Evolutionary conservation across 2,888 invertebrate genomes (phyloP).

Genomic region (Pteria penguin): DNA sequence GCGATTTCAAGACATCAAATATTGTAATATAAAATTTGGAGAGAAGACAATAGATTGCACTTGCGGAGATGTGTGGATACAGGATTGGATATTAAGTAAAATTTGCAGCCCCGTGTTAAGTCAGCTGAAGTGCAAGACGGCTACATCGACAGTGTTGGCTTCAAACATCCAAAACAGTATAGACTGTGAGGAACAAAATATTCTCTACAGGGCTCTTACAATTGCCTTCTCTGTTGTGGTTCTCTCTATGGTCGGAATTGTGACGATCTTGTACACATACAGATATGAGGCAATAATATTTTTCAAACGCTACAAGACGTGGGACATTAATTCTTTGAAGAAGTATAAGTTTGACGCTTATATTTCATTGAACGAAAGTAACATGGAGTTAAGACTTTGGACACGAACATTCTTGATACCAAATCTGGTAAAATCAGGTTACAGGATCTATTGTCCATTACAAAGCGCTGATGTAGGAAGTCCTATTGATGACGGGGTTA

Average conservation of each 20-base stretch:
- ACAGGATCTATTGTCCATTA: constrained; percentile 18
- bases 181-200: background rate
- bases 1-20: constrained; percentile 1
- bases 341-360: constrained; percentile 12
- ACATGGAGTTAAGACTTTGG: background rate
- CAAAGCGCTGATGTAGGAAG: background rate
- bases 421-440: background rate
- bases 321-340: background rate
- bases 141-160: background rate
- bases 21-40: background rate
- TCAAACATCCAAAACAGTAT: background rate
- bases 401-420: background rate
- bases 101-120: background rate
- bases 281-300: background rate
- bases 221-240: background rate
- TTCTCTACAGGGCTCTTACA: background rate
- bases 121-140: background rate
- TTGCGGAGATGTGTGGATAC: constrained; percentile 7
- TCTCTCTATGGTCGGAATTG: background rate
- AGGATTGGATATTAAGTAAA: background rate
- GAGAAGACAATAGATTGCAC: background rate
- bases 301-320: background rate
- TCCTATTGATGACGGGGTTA: constrained; percentile 1
- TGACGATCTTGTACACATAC: background rate
- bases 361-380: constrained; percentile 13